Base-by-base conservation (phyloP, 1,140 invertebrate genomes). In the Drosophila sp. region DNA sequence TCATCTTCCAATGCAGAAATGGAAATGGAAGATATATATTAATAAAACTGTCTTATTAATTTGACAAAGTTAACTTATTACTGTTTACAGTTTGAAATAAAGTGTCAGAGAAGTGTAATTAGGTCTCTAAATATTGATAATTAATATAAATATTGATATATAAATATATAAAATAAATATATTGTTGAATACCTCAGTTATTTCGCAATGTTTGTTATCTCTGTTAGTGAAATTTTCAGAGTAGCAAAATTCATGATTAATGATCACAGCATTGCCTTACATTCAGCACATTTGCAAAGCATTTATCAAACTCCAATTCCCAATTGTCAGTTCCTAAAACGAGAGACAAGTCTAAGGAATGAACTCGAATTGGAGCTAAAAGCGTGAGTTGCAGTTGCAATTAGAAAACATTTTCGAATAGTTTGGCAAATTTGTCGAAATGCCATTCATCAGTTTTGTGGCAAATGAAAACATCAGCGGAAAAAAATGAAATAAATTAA, bases 401-500 rank as follows among this genome's bases (percentile, higher is more conserved):
- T 73, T 64, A 53, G 54, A 72, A 70, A 69, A 43, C 34, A 18
- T 34, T 45, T 56, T 51, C 36, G 57, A 71, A 58, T 62, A 59
- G 59, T 46, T 38, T 45, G 48, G 38, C 54, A 72, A 76, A 71
- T 72, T 80, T 62, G 63, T 40, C 32, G 51, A 76, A 72, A 63
- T 80, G 78, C 62, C 78, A 80, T 80, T 81, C 73, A 81, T 80
- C 78, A 80, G 78, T 29, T 61, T 27, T 14, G 46, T 9, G 25
- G 27, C 38, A 72, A 80, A 80, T 80, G 73, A 80, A 80, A 80
- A 80, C 78, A 80, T 80, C 78, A 80, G 64, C 43, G 43, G 36
- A 8, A 36, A 36, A 9, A 16, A 25, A 27, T 51, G 16, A 72
- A 56, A 57, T 41, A 36, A 53, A 18, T 29, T 45, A 5, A 54